These are phyloP conservation scores for Notodonta ziczac DNA, from an alignment of 2,888 invertebrate genomes.

Conservation along the genomic window DNA sequence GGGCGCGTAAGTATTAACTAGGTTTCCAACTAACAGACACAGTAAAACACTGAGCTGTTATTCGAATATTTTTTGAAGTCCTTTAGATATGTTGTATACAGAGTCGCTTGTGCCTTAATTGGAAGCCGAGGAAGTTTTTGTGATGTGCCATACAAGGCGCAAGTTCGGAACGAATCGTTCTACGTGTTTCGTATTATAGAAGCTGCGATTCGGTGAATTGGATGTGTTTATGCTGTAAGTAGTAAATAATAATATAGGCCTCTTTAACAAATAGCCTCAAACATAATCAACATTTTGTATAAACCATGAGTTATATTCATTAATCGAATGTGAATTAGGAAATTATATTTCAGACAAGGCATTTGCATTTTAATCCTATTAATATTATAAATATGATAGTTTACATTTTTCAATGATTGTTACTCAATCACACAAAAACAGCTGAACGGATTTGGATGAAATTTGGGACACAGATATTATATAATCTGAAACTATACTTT, in stretches of 20 bases:
- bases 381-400: too few species aligned
- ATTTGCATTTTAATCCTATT: too few species aligned
- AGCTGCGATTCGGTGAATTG: slow-evolving; percentile 54
- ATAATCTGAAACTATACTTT: too few species aligned
- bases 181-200: slow-evolving; percentile 76
- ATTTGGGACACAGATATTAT: too few species aligned
- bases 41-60: slow-evolving; percentile 31
- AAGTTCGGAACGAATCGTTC: slow-evolving; percentile 74
- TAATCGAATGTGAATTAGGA: not conserved
- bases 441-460: too few species aligned
- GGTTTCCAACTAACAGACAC: slow-evolving; percentile 45
- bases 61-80: slow-evolving; percentile 33
- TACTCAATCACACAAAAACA: too few species aligned
- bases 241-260: not conserved
- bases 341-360: not conserved
- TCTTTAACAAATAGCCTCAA: too few species aligned
- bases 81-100: slow-evolving; percentile 42
- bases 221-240: slow-evolving; percentile 28
- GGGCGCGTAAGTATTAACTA: slow-evolving; percentile 41
- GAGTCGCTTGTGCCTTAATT: slow-evolving; percentile 46
- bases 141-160: slow-evolving; percentile 57
- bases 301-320: too few species aligned
- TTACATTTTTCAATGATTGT: too few species aligned
- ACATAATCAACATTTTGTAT: too few species aligned
- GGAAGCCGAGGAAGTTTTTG: slow-evolving; percentile 61